phyloP scores from a whole-genome alignment of 2,797 vertebrate species.

The Pitangus sulphuratus region DNA sequence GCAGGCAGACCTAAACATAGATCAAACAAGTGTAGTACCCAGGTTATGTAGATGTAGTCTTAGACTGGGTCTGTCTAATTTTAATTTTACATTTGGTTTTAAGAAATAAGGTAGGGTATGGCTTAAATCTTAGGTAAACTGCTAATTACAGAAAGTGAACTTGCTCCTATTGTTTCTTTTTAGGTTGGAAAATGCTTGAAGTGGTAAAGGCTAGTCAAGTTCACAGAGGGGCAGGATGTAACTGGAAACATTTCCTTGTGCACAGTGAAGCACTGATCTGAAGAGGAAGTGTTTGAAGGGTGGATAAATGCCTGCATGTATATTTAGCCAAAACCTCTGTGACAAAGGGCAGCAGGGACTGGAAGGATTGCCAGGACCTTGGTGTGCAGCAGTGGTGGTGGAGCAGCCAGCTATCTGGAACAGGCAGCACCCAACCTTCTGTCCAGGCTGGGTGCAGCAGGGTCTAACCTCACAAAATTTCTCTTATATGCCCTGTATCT shows the following conservation, averaged over 20 bases:
- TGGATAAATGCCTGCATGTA: slow-evolving; percentile 18
- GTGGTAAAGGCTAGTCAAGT: not conserved
- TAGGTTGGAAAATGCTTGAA: not conserved
- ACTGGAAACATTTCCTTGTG: not conserved
- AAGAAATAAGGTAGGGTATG: not conserved
- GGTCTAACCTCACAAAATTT: not conserved
- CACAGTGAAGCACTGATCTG: not conserved
- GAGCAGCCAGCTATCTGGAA: not conserved
- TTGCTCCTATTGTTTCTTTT: not conserved
- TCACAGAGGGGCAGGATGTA: slow-evolving; percentile 27
- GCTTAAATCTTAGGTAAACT: not conserved
- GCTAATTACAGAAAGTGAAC: not conserved
- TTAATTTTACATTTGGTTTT: not conserved
- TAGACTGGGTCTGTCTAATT: not conserved
- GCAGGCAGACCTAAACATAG: not conserved
- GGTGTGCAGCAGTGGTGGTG: not conserved
- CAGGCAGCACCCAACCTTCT: not conserved
- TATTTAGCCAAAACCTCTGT: slow-evolving; percentile 34
- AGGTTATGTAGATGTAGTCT: not conserved
- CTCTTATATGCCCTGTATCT: too few species aligned
- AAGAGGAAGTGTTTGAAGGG: slow-evolving; percentile 37
- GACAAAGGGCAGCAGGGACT: not conserved
- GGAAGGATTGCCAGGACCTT: not conserved
- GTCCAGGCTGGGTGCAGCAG: not conserved
- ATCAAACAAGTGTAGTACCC: not conserved